These are phyloP conservation scores for Prosopocoilus inquinatus DNA, from an alignment of 2,888 invertebrate genomes.

Conservation along the genomic window DNA sequence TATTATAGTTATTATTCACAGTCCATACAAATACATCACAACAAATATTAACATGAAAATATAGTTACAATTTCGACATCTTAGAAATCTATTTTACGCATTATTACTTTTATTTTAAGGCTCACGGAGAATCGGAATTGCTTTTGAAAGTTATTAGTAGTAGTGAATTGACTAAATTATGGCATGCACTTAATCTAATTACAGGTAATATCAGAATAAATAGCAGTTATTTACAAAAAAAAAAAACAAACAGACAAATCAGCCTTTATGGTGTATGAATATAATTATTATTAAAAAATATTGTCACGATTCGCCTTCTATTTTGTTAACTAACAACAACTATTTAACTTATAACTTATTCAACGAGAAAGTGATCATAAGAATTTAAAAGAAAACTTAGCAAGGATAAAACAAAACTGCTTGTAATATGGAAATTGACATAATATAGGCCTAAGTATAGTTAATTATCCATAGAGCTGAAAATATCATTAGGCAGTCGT, in stretches of 20 bases:
- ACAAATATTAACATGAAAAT: slow-evolving; percentile 6
- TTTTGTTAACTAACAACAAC: background rate
- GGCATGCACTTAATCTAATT: slow-evolving; percentile 12
- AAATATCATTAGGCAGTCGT: slow-evolving; percentile 1
- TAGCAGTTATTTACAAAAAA: slow-evolving; percentile 20
- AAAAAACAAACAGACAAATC: slow-evolving; percentile 17
- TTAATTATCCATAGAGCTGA: slow-evolving; percentile 2
- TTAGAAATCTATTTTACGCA: slow-evolving; percentile 7
- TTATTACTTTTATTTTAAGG: slow-evolving; percentile 23
- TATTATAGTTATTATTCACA: background rate
- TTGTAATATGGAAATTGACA: background rate
- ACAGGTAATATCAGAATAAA: slow-evolving; percentile 18
- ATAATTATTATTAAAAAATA: slow-evolving; percentile 10
- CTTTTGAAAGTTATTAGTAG: slow-evolving; percentile 19
- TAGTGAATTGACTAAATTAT: slow-evolving; percentile 1
- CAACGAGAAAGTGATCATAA: background rate
- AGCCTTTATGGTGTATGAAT: slow-evolving; percentile 15
- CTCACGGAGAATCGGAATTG: slow-evolving; percentile 23
- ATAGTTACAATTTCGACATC: slow-evolving; percentile 4
- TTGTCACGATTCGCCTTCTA: slow-evolving; percentile 7
- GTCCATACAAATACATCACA: slow-evolving; percentile 4
- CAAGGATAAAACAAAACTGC: background rate
- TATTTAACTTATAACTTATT: background rate
- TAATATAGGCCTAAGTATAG: background rate
- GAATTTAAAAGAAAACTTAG: slow-evolving; percentile 1